phyloP scores from a whole-genome alignment of 53 echinoderm and acorn worm species.

The Crossaster papposus region DNA sequence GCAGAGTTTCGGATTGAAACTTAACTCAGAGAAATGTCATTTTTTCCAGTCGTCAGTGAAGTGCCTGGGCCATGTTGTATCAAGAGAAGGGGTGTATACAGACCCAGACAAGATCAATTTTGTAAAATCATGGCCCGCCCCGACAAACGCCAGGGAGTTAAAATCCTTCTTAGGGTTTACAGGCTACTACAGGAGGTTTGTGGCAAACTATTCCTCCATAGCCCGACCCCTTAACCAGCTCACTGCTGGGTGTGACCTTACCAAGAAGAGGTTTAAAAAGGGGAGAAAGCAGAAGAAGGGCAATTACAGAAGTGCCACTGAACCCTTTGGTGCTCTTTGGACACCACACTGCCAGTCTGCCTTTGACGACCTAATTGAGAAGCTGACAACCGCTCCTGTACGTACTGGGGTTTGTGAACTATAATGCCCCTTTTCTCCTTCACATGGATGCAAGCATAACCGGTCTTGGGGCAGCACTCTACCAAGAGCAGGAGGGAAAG shows the following conservation, averaged over 20 bases:
- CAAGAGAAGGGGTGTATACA: slow-evolving; percentile 66
- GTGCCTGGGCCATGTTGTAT: slow-evolving; percentile 77
- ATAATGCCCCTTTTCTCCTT: slow-evolving; percentile 68
- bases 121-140: slow-evolving; percentile 67
- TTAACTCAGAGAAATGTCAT: slow-evolving; percentile 69
- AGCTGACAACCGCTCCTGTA: slow-evolving; percentile 67
- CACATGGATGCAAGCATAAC: slow-evolving; percentile 73
- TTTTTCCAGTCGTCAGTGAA: too few relatives aligned
- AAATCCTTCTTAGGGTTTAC: slow-evolving; percentile 76
- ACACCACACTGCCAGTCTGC: slow-evolving; percentile 67
- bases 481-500: slow-evolving; percentile 69
- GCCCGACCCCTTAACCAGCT: slow-evolving; percentile 71
- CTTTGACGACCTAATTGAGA: slow-evolving; percentile 60
- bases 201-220: slow-evolving; percentile 59
- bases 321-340: slow-evolving; percentile 67
- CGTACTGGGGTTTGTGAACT: slow-evolving; percentile 67
- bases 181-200: slow-evolving; percentile 77
- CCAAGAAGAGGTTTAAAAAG: background rate
- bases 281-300: background rate
- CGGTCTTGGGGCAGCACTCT: slow-evolving; percentile 72
- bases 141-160: slow-evolving; percentile 62
- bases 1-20: slow-evolving; percentile 60
- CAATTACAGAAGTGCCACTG: slow-evolving; percentile 8
- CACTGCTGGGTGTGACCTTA: slow-evolving; percentile 45
- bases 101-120: slow-evolving; percentile 67